phyloP scores from a whole-genome alignment of 2,113 vertebrate species.

The Meles meles region DNA sequence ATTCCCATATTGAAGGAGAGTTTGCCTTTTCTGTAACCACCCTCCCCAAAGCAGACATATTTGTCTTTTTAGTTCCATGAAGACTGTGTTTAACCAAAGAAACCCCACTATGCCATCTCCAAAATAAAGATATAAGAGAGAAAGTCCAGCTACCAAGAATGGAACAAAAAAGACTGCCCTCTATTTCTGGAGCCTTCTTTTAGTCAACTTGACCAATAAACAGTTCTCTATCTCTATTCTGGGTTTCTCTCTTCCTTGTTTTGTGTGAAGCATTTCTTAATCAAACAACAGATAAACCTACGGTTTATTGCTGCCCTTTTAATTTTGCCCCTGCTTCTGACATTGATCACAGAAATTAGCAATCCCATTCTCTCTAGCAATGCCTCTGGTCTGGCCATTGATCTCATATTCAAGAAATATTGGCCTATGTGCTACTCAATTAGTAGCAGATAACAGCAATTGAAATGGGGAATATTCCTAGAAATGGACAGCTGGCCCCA shows the following conservation, averaged over 20 bases:
- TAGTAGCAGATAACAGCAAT: neutral
- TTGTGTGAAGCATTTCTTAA: neutral
- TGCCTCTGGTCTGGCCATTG: neutral
- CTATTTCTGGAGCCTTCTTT: neutral
- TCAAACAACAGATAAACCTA: neutral
- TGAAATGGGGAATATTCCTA: neutral
- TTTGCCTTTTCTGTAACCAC: neutral
- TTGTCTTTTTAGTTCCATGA: neutral
- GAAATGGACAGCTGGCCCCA: neutral
- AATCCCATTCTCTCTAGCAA: neutral
- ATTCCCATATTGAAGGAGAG: neutral
- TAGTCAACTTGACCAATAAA: neutral
- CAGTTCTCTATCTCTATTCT: neutral
- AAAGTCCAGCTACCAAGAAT: neutral
- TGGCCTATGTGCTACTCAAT: neutral
- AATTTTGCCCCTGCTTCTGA: neutral
- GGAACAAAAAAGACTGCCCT: neutral
- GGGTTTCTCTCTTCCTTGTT: neutral
- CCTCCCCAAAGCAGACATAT: neutral
- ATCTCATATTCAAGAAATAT: neutral
- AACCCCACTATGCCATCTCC: neutral
- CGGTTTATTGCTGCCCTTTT: neutral
- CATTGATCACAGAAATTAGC: neutral
- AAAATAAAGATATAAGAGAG: neutral
- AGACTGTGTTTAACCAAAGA: neutral